A percentile compares a stretch with the other conserved stretches of the same genome.
These are phyloP conservation scores for Lateolabrax maculatus DNA, from an alignment of 2,797 vertebrate species.

Conservation along the genomic window DNA sequence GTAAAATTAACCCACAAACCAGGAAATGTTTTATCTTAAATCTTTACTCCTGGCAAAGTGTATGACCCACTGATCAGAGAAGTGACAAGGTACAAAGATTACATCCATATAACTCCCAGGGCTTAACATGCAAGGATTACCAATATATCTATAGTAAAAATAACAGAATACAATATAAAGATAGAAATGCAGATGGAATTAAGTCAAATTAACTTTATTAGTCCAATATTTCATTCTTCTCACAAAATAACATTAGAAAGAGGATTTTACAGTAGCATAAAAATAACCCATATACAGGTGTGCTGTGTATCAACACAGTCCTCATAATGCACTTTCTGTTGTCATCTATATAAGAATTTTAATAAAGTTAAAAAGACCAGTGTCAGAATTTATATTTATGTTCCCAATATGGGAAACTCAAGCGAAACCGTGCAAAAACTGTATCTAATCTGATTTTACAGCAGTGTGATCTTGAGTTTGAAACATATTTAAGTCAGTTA, in stretches of 20 bases:
- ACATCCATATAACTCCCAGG: slow-evolving; percentile 3
- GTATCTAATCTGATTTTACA: not conserved
- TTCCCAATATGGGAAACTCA: not conserved
- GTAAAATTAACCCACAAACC: not conserved
- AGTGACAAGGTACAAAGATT: slow-evolving; percentile 44
- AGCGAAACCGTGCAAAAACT: not conserved
- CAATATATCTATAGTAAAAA: not conserved
- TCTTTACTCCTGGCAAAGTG: not conserved
- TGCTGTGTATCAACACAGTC: not conserved
- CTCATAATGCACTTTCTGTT: not conserved
- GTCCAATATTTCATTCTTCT: not conserved
- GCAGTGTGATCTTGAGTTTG: not conserved
- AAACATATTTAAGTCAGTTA: not conserved
- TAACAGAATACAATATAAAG: not conserved
- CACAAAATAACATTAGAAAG: not conserved
- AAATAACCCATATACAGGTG: not conserved
- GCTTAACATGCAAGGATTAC: not conserved
- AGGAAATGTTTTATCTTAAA: not conserved
- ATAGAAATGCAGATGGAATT: not conserved
- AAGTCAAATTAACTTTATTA: slow-evolving; percentile 26
- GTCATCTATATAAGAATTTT: not conserved
- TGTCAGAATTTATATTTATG: not conserved
- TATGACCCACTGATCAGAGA: not conserved
- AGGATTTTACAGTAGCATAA: not conserved
- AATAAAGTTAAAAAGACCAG: not conserved